Conservation (phyloP, 1,140 invertebrate species). For the Lithobius niger region DNA sequence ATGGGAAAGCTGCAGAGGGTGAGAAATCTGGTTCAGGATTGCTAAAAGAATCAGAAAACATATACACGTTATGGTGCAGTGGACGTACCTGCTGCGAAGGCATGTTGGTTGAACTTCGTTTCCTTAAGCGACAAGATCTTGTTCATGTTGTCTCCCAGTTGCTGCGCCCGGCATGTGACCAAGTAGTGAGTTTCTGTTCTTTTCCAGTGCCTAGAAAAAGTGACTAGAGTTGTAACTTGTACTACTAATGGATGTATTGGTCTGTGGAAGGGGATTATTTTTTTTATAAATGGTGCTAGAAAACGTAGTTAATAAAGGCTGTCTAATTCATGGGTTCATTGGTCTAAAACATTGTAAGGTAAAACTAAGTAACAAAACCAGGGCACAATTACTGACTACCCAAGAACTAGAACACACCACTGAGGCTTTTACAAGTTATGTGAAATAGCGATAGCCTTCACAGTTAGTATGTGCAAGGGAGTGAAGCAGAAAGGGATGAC, state of each 20-base stretch:
- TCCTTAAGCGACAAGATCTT: constrained; percentile 92
- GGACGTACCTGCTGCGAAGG: constrained; percentile 88
- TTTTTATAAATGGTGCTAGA: too few species aligned
- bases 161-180: constrained; percentile 71
- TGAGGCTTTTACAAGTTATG: too few species aligned
- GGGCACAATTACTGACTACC: too few species aligned
- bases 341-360: background rate
- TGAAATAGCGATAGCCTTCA: too few species aligned
- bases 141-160: constrained; percentile 71
- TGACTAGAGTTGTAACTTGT: background rate
- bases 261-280: too few species aligned
- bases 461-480: too few species aligned
- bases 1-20: constrained; percentile 50
- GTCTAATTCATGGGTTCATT: too few species aligned
- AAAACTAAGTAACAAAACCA: background rate
- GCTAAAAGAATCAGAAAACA: constrained; percentile 85
- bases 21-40: constrained; percentile 51
- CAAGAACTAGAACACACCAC: too few species aligned
- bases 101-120: constrained; percentile 88
- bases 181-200: constrained; percentile 44
- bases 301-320: too few species aligned
- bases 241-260: too few species aligned
- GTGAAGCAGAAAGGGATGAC: too few species aligned
- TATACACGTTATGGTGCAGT: constrained; percentile 91
- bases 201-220: background rate